A percentile compares a stretch with the other conserved stretches of the same genome.
Conservation (phyloP, 2,797 vertebrate species). For the Cuculus canorus region DNA sequence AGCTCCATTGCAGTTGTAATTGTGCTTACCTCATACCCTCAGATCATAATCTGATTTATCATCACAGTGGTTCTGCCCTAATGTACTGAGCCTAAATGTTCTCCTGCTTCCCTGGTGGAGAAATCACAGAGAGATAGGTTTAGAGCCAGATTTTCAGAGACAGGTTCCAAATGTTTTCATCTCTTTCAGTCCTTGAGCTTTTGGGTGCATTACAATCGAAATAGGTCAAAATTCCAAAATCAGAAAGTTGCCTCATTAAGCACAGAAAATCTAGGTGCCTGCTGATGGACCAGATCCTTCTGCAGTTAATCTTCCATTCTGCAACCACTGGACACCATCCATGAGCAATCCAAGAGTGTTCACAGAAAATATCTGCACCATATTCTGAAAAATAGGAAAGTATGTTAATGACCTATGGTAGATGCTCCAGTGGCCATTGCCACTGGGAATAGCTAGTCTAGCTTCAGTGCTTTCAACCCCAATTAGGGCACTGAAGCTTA, state of each 20-base stretch:
- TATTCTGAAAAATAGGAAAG: background rate
- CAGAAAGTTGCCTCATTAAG: background rate
- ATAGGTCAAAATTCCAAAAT: background rate
- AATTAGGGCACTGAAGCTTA: background rate
- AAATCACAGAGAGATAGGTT: conserved; percentile 17
- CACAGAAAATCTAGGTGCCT: background rate
- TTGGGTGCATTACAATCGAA: background rate
- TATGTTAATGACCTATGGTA: background rate
- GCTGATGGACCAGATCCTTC: background rate
- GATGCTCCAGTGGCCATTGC: background rate
- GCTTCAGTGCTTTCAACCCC: background rate
- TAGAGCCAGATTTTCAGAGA: conserved; percentile 15
- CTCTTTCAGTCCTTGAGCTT: background rate
- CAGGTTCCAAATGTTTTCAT: background rate
- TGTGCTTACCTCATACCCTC: conserved; percentile 53
- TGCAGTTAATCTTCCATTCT: background rate
- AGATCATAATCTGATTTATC: conserved; percentile 64
- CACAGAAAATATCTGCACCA: background rate
- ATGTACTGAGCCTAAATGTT: conserved; percentile 19
- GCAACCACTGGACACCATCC: background rate
- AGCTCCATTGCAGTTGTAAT: conserved; percentile 37
- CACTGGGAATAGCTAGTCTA: background rate
- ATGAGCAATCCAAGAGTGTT: background rate
- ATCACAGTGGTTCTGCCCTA: background rate
- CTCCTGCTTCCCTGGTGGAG: background rate